These are phyloP conservation scores for Festucalex cinctus DNA, from an alignment of 2,113 vertebrate genomes.

Conservation along the genomic window DNA sequence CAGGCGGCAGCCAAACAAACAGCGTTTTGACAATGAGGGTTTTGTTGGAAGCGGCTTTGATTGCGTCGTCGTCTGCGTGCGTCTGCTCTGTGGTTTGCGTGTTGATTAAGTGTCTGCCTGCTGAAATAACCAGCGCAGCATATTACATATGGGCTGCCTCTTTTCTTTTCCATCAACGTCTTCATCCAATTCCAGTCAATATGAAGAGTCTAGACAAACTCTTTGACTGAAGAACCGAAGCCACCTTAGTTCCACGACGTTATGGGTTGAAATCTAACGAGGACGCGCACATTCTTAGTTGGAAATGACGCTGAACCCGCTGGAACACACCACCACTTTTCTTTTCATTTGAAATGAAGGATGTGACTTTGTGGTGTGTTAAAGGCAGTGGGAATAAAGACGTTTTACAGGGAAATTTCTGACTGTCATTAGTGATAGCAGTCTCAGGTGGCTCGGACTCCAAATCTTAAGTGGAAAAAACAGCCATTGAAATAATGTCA, in stretches of 20 bases:
- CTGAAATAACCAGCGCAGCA: constrained; percentile 35
- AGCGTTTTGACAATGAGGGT: constrained; percentile 15
- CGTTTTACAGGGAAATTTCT: constrained; percentile 42
- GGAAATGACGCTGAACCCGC: constrained; percentile 54
- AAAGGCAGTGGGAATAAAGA: constrained; percentile 46
- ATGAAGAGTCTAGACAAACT: constrained; percentile 60
- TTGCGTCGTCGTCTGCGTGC: constrained; percentile 19
- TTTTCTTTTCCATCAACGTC: constrained; percentile 53
- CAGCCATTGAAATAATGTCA: constrained; percentile 13
- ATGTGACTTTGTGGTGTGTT: constrained; percentile 46
- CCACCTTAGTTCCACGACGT: constrained; percentile 11
- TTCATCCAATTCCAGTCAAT: constrained; percentile 51
- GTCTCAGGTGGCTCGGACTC: constrained; percentile 49
- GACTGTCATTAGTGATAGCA: constrained; percentile 54
- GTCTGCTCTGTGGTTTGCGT: constrained; percentile 42
- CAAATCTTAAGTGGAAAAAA: constrained; percentile 47
- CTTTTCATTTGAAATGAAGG: constrained; percentile 70
- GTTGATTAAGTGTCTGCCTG: constrained; percentile 55
- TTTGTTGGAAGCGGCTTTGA: constrained; percentile 24
- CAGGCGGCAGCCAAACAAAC: constrained; percentile 30
- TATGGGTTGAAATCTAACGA: constrained; percentile 30
- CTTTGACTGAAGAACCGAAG: constrained; percentile 35
- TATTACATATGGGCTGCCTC: constrained; percentile 26
- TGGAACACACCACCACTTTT: constrained; percentile 60
- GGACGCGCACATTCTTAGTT: constrained; percentile 51